Evolutionary conservation across 1,140 invertebrate genomes (phyloP), one percentile per base, ranked within the genome.

Genomic region (Drosophila pectinifera): DNA sequence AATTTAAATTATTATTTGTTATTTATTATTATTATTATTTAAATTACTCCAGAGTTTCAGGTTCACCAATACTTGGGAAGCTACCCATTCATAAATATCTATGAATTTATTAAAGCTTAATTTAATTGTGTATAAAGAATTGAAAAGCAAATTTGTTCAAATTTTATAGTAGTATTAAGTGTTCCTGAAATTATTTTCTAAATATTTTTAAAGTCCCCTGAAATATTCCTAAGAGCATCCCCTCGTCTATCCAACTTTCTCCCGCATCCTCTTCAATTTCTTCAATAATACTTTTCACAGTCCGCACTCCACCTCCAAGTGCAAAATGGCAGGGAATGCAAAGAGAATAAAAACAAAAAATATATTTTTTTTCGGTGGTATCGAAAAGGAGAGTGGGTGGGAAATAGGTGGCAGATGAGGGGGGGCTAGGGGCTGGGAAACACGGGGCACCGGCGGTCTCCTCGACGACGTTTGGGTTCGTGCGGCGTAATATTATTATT

Each of bases 401-500:
- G 13, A 39, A 26, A 64, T 64, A 68, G 43, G 63, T 63, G 31
- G 55, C 8, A 22, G 46, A 6, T 28, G 58, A n/a, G 22, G 28
- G 31, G 31, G 31, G 72, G 67, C 46, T 77, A 67, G 58, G 61
- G 48, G 34, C 48, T 26, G 18, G 31, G 4, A 61, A 69, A 69
- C 65, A 54, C 24, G 54, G 49, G 49, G 10, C 49, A 55, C 43
- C n/a, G 56, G 55, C 49, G 57, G 63, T 67, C 69, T 69, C 69
- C 61, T 82, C 83, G 79, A 85, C 83, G 82, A 85, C 82, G 74
- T 88, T 85, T 88, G 84, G 84, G 84, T 80, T 89, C 75, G 83
- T 80, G 84, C 76, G 79, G 79, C 78, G 89, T 91, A 91, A 91
- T 91, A 91, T 91, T 91, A 91, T 91, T 91, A 91, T 91, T 91